Evolutionary conservation across 1,140 invertebrate species (phyloP).

Genomic region (Atopsyche davidsoni): DNA sequence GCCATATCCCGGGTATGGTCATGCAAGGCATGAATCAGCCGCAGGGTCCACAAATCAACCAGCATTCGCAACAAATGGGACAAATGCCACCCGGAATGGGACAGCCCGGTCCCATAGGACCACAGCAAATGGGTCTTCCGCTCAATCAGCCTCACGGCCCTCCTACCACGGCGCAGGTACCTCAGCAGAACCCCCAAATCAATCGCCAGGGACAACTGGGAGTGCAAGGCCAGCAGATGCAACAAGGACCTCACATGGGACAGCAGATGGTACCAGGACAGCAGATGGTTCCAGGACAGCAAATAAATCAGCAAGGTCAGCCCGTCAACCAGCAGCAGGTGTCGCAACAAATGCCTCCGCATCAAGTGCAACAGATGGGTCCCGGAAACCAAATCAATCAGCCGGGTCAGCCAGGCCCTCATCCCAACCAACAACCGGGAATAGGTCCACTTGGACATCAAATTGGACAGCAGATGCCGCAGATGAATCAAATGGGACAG

Average conservation of each 20-base stretch:
- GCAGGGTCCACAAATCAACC: slow-evolving; percentile 11
- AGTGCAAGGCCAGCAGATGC: slow-evolving; percentile 22
- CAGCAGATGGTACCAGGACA: slow-evolving; percentile 10
- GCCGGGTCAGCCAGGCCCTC: slow-evolving; percentile 17
- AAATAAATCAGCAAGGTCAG: slow-evolving; percentile 16
- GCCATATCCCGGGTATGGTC: slow-evolving; percentile 37
- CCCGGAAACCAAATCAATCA: slow-evolving; percentile 30
- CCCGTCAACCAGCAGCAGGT: neutral
- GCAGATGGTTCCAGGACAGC: slow-evolving; percentile 26
- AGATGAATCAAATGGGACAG: slow-evolving; percentile 37
- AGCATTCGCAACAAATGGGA: slow-evolving; percentile 21
- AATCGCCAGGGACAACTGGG: slow-evolving; percentile 24
- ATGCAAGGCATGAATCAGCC: slow-evolving; percentile 35
- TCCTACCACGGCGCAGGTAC: slow-evolving; percentile 28
- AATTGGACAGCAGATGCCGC: slow-evolving; percentile 34
- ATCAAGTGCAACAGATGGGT: slow-evolving; percentile 33
- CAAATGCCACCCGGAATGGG: slow-evolving; percentile 9
- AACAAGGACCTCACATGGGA: slow-evolving; percentile 17
- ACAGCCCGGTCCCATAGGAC: slow-evolving; percentile 2
- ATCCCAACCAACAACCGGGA: slow-evolving; percentile 13
- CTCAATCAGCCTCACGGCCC: slow-evolving; percentile 33
- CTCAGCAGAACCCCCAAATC: slow-evolving; percentile 33
- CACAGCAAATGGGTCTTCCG: slow-evolving; percentile 25
- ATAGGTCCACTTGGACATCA: slow-evolving; percentile 14
- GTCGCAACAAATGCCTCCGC: slow-evolving; percentile 33